Conservation (phyloP, 2,113 vertebrate species). For the Limnothrissa miodon region DNA sequence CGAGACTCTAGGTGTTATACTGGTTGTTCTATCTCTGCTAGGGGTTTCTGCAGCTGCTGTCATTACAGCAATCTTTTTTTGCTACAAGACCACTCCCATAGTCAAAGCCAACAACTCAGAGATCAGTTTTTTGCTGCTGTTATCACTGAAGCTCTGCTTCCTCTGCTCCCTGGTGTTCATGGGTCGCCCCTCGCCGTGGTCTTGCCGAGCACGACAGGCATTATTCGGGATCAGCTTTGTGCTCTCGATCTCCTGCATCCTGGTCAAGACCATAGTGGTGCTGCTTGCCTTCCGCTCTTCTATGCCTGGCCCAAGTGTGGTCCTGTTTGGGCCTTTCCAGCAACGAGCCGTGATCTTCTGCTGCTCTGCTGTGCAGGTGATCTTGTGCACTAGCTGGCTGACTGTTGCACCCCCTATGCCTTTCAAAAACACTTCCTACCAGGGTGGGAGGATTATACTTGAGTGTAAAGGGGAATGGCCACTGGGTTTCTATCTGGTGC, state of each 20-base stretch:
- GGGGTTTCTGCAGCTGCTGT: conserved; percentile 58
- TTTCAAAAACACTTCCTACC: conserved; percentile 65
- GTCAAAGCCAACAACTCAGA: conserved; percentile 75
- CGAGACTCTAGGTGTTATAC: conserved; percentile 69
- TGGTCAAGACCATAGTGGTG: conserved; percentile 73
- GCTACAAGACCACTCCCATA: conserved; percentile 64
- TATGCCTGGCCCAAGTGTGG: conserved; percentile 45
- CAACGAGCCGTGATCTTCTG: conserved; percentile 63
- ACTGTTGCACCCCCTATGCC: conserved; percentile 59
- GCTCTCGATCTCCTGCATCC: conserved; percentile 73
- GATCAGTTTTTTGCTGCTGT: conserved; percentile 71
- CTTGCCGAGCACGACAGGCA: conserved; percentile 64
- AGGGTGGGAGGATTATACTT: conserved; percentile 66
- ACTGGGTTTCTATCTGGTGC: conserved; percentile 66
- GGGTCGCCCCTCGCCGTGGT: conserved; percentile 64
- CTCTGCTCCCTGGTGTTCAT: conserved; percentile 69
- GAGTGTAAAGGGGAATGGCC: conserved; percentile 71
- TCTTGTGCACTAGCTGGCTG: conserved; percentile 64
- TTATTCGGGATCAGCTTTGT: conserved; percentile 72
- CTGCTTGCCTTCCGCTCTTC: conserved; percentile 65
- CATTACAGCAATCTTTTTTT: conserved; percentile 59
- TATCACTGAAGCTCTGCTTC: conserved; percentile 71
- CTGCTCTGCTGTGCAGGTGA: conserved; percentile 66
- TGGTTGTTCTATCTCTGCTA: conserved; percentile 59
- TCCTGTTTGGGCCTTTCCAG: conserved; percentile 63